A percentile compares a stretch with the other conserved stretches of the same genome.
Conservation (phyloP, 1,140 invertebrate genomes). For the Anastrepha obliqua region DNA sequence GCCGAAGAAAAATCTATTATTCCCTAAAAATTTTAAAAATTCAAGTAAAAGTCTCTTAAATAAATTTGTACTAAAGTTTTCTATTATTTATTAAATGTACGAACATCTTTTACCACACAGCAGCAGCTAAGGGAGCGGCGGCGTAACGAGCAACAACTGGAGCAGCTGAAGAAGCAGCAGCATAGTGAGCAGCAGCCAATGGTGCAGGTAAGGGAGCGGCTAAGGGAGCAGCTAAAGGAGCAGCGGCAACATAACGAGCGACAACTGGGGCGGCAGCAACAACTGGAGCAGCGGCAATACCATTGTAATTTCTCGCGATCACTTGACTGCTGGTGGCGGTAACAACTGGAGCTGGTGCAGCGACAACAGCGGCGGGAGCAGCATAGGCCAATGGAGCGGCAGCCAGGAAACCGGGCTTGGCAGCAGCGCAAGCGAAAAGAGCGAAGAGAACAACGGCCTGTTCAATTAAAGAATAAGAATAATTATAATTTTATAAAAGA, state of each 20-base stretch:
- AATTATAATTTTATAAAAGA: background rate
- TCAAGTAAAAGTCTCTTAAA: no score
- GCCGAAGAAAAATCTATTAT: no score
- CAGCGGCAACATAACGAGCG: slow-evolving; percentile 51
- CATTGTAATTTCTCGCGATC: slow-evolving; percentile 75
- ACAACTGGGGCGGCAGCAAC: slow-evolving; percentile 55
- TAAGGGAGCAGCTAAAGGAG: background rate
- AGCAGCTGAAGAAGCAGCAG: slow-evolving; percentile 5
- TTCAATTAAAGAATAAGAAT: slow-evolving; percentile 1
- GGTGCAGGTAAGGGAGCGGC: slow-evolving; percentile 25
- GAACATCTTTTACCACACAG: background rate
- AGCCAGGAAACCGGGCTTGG: slow-evolving; percentile 61
- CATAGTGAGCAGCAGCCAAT: background rate
- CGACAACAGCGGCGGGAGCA: slow-evolving; percentile 58
- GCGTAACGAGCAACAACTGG: background rate
- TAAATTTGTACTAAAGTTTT: no score
- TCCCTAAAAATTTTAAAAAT: no score
- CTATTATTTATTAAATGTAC: background rate
- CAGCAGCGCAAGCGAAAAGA: slow-evolving; percentile 60
- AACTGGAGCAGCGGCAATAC: slow-evolving; percentile 21
- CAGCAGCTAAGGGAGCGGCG: background rate
- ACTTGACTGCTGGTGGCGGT: slow-evolving; percentile 76
- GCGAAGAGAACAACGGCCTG: slow-evolving; percentile 64
- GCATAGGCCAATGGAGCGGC: slow-evolving; percentile 60
- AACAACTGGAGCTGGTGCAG: slow-evolving; percentile 69